These are phyloP conservation scores for Hermatobates lingyangjiaoensis DNA, from an alignment of 1,140 invertebrate genomes.

Conservation along the genomic window DNA sequence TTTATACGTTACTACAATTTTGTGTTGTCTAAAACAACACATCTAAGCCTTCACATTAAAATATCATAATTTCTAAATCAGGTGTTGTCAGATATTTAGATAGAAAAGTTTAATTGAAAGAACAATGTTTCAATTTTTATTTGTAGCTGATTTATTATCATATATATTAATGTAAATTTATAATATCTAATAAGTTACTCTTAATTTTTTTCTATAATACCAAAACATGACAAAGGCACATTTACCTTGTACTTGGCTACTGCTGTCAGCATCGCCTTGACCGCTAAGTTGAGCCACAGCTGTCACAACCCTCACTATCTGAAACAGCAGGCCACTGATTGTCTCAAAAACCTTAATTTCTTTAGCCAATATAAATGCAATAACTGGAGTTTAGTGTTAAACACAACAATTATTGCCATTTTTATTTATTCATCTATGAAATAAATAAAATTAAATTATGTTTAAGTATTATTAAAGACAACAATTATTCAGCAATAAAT, in stretches of 20 bases:
- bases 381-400: no score
- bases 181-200: neutral
- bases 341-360: no score
- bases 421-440: no score
- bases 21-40: no score
- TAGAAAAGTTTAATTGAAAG: neutral
- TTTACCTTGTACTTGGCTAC: constrained; percentile 5
- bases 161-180: neutral
- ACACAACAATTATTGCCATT: no score
- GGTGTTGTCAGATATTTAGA: neutral
- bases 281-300: constrained; percentile 7
- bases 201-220: neutral
- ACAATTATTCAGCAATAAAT: no score
- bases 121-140: neutral
- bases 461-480: no score
- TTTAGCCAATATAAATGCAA: no score
- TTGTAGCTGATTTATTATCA: neutral
- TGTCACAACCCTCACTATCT: constrained; percentile 5
- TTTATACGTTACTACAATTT: no score
- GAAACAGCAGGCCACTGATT: constrained; percentile 1
- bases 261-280: constrained; percentile 3
- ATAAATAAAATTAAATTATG: no score
- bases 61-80: neutral
- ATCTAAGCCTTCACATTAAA: neutral
- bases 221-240: neutral